These are phyloP conservation scores for Sinocyclocheilus grahami DNA, from an alignment of 2,113 vertebrate genomes.

Conservation along the genomic window DNA sequence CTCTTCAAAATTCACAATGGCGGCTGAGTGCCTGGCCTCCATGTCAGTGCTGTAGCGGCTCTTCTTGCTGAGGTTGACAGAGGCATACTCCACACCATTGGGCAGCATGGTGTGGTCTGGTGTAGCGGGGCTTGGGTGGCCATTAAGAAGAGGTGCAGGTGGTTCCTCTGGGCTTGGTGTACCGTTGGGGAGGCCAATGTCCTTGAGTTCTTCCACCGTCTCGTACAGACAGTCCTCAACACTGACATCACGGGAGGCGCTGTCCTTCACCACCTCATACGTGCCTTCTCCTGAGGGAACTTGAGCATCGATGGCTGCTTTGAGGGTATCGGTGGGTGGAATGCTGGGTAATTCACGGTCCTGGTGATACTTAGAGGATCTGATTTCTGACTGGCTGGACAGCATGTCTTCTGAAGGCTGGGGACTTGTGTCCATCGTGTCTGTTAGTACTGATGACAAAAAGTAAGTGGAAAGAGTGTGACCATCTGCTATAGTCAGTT, in stretches of 20 bases:
- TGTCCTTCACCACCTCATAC: constrained; percentile 92
- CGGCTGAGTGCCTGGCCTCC: constrained; percentile 74
- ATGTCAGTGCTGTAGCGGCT: constrained; percentile 85
- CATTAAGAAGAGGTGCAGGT: constrained; percentile 61
- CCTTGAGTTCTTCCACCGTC: constrained; percentile 94
- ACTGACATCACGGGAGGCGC: constrained; percentile 88
- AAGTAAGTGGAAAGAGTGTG: background rate
- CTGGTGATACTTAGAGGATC: constrained; percentile 89
- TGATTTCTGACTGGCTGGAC: constrained; percentile 87
- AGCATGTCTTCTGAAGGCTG: constrained; percentile 91
- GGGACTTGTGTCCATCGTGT: constrained; percentile 86
- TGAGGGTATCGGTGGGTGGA: constrained; percentile 80
- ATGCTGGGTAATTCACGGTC: constrained; percentile 93
- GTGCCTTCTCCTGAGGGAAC: constrained; percentile 82
- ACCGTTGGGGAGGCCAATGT: constrained; percentile 71
- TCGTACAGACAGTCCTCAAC: constrained; percentile 95
- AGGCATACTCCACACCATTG: constrained; percentile 87
- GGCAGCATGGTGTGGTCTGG: constrained; percentile 74
- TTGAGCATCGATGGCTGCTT: constrained; percentile 62
- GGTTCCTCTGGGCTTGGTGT: constrained; percentile 62
- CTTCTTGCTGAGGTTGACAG: constrained; percentile 93
- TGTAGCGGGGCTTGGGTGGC: constrained; percentile 63
- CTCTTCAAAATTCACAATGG: constrained; percentile 35
- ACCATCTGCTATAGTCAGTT: background rate
- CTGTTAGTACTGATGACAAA: constrained; percentile 82